A percentile compares a stretch with the other conserved stretches of the same genome.
phyloP scores from a whole-genome alignment of 2,888 invertebrate genomes.

The Lydus trimaculatus region DNA sequence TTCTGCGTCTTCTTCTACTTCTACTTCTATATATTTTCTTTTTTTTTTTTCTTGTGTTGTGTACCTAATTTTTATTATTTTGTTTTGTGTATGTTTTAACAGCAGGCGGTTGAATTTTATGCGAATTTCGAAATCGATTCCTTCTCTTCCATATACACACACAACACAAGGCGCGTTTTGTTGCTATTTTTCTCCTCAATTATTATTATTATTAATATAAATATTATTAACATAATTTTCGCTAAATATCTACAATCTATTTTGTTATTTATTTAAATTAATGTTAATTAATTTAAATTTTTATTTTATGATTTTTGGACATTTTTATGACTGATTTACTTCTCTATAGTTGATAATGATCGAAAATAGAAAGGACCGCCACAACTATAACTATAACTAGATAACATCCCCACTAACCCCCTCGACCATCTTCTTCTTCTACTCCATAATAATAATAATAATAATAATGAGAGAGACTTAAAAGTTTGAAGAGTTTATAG shows the following conservation, averaged over 20 bases:
- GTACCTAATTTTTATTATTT: not conserved
- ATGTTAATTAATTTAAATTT: not conserved
- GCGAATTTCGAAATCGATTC: slow-evolving; percentile 30
- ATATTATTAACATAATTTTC: not conserved
- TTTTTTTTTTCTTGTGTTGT: no score
- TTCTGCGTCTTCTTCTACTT: not conserved
- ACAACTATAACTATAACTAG: not conserved
- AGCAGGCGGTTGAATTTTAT: slow-evolving; percentile 38
- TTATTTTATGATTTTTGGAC: not conserved
- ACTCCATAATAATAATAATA: not conserved
- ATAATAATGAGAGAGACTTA: not conserved
- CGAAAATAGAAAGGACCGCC: not conserved
- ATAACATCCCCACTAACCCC: not conserved
- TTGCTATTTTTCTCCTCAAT: no score
- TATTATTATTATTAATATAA: not conserved
- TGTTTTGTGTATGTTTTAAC: slow-evolving; percentile 32
- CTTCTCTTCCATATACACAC: not conserved
- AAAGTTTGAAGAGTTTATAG: slow-evolving; percentile 13
- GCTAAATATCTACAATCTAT: not conserved
- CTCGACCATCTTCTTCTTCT: no score
- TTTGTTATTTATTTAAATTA: not conserved
- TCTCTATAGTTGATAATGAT: not conserved
- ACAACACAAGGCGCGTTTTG: no score
- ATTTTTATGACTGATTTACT: not conserved
- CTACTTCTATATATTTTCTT: not conserved